Percentiles rank a stretch among this genome's conserved stretches.
These are phyloP conservation scores for Paraescarpia echinospica DNA, from an alignment of 1,140 invertebrate genomes.

Conservation along the genomic window DNA sequence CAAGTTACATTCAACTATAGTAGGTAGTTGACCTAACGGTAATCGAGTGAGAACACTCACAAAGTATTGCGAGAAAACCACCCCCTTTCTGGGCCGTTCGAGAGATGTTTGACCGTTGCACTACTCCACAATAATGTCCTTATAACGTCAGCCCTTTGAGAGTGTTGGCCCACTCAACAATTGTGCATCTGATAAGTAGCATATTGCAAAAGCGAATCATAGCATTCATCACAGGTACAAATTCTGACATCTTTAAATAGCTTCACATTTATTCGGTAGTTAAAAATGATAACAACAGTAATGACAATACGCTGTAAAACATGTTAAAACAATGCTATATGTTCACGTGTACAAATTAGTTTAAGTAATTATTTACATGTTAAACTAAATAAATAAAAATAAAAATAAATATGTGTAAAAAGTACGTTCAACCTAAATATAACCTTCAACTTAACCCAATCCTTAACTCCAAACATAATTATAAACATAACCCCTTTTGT, in stretches of 20 bases:
- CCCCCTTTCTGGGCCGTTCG: background rate
- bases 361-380: no score
- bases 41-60: background rate
- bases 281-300: no score
- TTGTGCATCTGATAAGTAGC: background rate
- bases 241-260: background rate
- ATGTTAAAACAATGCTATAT: no score
- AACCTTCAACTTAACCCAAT: no score
- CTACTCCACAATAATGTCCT: background rate
- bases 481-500: no score
- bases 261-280: no score
- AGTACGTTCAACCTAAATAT: no score
- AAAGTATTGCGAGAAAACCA: background rate
- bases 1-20: background rate
- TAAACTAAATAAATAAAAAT: no score
- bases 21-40: background rate
- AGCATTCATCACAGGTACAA: background rate
- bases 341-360: no score
- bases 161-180: background rate
- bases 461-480: no score
- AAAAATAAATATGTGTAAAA: no score
- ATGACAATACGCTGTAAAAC: no score
- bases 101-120: background rate
- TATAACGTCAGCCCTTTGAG: background rate
- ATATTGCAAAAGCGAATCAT: background rate